A percentile compares a stretch with the other conserved stretches of the same genome.
Conservation (phyloP, 2,888 invertebrate species). For the Caenorhabditis becei region DNA sequence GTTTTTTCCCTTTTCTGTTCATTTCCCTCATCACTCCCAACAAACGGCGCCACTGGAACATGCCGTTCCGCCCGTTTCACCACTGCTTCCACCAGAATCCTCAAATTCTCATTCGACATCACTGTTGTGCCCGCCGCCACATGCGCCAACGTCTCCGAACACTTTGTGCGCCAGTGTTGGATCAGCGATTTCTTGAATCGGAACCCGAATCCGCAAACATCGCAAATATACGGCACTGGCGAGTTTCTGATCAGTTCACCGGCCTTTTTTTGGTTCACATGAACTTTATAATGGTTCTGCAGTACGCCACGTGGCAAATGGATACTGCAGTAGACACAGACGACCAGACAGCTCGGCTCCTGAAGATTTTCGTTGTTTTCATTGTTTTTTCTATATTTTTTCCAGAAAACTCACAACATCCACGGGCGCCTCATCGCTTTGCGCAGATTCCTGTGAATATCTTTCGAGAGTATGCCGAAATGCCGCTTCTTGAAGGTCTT, state of each 20-base stretch:
- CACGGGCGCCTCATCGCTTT: background rate
- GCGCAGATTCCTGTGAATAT: background rate
- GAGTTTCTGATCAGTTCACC: background rate
- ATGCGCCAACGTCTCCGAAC: conserved; percentile 9
- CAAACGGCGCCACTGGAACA: too few species aligned
- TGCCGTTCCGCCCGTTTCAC: conserved; percentile 3
- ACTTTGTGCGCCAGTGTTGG: conserved; percentile 27
- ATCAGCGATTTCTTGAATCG: conserved; percentile 35
- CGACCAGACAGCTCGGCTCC: background rate
- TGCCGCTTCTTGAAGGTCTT: conserved; percentile 22
- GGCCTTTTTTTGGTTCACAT: background rate
- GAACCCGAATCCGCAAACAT: conserved; percentile 49
- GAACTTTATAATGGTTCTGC: conserved; percentile 12
- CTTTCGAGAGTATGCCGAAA: conserved; percentile 28
- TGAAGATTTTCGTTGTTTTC: background rate
- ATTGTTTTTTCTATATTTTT: too few species aligned
- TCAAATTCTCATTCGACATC: conserved; percentile 10
- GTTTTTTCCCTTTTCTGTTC: background rate
- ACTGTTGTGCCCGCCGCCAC: background rate
- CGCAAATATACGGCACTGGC: conserved; percentile 22
- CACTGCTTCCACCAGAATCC: conserved; percentile 13
- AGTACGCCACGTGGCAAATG: conserved; percentile 4
- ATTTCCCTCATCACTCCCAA: too few species aligned
- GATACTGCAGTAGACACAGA: conserved; percentile 22
- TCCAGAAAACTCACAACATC: background rate